Evolutionary conservation across 1,140 invertebrate species (phyloP).

Genomic region (Leptopilina boulardi): DNA sequence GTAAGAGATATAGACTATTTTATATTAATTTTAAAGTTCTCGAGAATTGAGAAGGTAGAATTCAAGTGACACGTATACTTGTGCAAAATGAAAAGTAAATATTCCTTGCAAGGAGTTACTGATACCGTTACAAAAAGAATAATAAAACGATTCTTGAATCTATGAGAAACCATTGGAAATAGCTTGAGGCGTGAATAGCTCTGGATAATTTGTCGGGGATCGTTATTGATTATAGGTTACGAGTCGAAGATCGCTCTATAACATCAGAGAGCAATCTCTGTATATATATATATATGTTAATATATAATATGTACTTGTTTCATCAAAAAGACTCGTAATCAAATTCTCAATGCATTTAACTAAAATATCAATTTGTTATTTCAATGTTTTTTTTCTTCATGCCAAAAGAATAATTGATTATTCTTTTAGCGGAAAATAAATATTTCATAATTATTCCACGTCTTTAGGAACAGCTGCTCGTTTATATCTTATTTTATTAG

Average conservation of each 20-base stretch:
- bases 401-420: no score
- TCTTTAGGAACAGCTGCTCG: no score
- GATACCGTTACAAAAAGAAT: background rate
- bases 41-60: background rate
- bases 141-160: constrained; percentile 17
- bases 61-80: background rate
- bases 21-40: background rate
- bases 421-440: no score
- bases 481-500: no score
- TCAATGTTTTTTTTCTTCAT: background rate
- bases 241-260: background rate
- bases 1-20: background rate
- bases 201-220: constrained; percentile 47
- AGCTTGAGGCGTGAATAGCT: constrained; percentile 41
- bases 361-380: background rate
- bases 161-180: constrained; percentile 24
- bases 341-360: background rate
- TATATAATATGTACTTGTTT: background rate
- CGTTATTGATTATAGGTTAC: constrained; percentile 47
- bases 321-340: background rate
- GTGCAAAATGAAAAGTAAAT: constrained; percentile 9
- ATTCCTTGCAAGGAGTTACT: background rate
- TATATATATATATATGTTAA: no score
- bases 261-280: background rate
- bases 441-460: no score